A percentile compares a stretch with the other conserved stretches of the same genome.
Evolutionary conservation across 2,888 invertebrate genomes (phyloP).

Genomic region (Heliothis peltigera): DNA sequence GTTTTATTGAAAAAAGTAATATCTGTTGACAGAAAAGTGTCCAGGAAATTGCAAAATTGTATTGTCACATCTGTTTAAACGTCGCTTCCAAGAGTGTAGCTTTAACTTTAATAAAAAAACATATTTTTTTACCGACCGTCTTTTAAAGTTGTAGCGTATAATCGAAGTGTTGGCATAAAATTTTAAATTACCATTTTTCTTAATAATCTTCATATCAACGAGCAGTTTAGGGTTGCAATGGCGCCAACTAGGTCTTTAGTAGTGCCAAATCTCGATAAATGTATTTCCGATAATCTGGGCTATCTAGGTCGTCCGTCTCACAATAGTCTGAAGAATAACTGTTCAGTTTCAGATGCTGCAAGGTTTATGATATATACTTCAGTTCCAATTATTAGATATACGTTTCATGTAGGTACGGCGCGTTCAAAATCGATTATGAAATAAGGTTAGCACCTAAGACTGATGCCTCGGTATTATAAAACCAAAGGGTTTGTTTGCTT

Average conservation of each 20-base stretch:
- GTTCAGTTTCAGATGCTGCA: constrained; percentile 1
- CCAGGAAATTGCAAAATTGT: neutral
- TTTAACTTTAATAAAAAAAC: no score
- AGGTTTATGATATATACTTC: neutral
- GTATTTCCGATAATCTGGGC: constrained; percentile 75
- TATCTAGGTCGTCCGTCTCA: constrained; percentile 65
- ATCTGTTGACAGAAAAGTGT: no score
- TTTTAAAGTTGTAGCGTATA: neutral
- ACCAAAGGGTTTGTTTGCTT: no score
- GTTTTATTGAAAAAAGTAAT: no score
- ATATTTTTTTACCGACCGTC: neutral
- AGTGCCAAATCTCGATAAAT: constrained; percentile 83
- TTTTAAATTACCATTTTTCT: constrained; percentile 1
- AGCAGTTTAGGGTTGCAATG: constrained; percentile 84
- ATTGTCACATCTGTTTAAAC: neutral
- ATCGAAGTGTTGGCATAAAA: neutral
- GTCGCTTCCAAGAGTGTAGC: no score
- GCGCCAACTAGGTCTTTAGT: constrained; percentile 85
- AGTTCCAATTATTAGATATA: neutral
- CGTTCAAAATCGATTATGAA: no score
- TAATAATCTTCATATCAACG: constrained; percentile 68
- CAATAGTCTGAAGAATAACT: constrained; percentile 67
- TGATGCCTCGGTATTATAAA: no score
- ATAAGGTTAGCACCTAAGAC: no score
- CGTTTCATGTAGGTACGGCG: no score